phyloP scores from a whole-genome alignment of 2,113 vertebrate species.

The Petrocephalus zakoni region DNA sequence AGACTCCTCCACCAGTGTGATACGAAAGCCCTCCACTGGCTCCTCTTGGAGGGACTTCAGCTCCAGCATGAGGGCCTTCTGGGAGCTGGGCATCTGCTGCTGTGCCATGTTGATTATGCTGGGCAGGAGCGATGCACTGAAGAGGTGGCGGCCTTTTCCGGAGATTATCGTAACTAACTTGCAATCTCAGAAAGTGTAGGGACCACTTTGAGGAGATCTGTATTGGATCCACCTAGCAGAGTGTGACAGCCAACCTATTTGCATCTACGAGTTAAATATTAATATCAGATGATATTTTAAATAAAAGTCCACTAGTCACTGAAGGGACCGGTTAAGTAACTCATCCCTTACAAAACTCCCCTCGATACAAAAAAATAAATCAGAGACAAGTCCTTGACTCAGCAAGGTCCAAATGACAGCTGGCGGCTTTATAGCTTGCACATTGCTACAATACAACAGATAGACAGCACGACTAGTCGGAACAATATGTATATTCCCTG shows the following conservation, averaged over 20 bases:
- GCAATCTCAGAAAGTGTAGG: background rate
- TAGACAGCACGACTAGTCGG: background rate
- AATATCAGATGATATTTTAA: background rate
- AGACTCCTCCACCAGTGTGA: slow-evolving; percentile 86
- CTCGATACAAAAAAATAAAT: background rate
- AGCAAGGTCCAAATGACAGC: slow-evolving; percentile 9
- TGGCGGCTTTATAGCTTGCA: background rate
- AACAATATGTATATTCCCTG: background rate
- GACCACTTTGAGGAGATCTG: background rate
- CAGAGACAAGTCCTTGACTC: background rate
- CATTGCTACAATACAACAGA: background rate
- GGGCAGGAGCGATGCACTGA: slow-evolving; percentile 27
- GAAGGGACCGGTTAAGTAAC: background rate
- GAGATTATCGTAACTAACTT: background rate
- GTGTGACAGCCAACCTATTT: background rate
- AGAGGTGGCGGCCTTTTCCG: too few species aligned
- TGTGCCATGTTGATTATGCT: slow-evolving; percentile 74
- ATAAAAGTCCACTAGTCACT: background rate
- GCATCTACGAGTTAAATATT: background rate
- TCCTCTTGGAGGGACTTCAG: slow-evolving; percentile 89
- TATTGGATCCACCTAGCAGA: background rate
- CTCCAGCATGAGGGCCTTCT: slow-evolving; percentile 95
- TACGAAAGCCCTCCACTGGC: slow-evolving; percentile 88
- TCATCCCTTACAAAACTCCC: background rate
- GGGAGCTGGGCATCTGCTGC: slow-evolving; percentile 91